Evolutionary conservation across 2,888 invertebrate species (phyloP).

Genomic region (Oligia strigilis): DNA sequence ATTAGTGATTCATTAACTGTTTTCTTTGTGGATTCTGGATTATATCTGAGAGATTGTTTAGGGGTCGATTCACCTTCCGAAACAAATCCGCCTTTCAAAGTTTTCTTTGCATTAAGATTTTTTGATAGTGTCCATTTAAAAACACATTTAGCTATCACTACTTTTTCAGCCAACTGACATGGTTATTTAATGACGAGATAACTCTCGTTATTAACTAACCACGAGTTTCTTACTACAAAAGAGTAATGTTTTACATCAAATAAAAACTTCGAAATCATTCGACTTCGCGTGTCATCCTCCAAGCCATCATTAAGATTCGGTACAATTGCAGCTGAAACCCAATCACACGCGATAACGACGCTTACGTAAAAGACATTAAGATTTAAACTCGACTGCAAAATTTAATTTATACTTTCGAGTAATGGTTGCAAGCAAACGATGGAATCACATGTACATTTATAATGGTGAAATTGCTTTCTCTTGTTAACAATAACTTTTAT

Average conservation of each 20-base stretch:
- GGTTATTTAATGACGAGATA: too few species aligned
- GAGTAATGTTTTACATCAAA: conserved; percentile 45
- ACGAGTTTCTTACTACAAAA: conserved; percentile 34
- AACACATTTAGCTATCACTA: conserved; percentile 13
- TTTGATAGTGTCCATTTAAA: neutral
- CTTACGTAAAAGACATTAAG: conserved; percentile 59
- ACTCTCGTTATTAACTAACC: conserved; percentile 26
- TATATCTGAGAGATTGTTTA: neutral
- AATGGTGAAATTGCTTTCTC: conserved; percentile 79
- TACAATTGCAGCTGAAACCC: conserved; percentile 52
- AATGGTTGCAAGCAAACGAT: conserved; percentile 75
- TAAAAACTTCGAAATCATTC: conserved; percentile 56
- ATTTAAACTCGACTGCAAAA: conserved; percentile 59
- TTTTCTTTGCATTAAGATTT: neutral
- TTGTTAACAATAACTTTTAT: conserved; percentile 72
- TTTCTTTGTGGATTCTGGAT: neutral
- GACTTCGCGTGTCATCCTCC: conserved; percentile 59
- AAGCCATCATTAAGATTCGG: conserved; percentile 62
- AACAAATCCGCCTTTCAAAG: neutral
- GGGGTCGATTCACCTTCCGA: neutral
- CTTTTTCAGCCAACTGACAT: conserved; percentile 16
- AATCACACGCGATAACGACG: conserved; percentile 46
- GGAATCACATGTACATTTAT: conserved; percentile 80
- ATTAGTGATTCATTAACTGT: neutral
- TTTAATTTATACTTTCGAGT: conserved; percentile 73